These are phyloP conservation scores for Tautogolabrus adspersus DNA, from an alignment of 2,113 vertebrate species.

Conservation along the genomic window DNA sequence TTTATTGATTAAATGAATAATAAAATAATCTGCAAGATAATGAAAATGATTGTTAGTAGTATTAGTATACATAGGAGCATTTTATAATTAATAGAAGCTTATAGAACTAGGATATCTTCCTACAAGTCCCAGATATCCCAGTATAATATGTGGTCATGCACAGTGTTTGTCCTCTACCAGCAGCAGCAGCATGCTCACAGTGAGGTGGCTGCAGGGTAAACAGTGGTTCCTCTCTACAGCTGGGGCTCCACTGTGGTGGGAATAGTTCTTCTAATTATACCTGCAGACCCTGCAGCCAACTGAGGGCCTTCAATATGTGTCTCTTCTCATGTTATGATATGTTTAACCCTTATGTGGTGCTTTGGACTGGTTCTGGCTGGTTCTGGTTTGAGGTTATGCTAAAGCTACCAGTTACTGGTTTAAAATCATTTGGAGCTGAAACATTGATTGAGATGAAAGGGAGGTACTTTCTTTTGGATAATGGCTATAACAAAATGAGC, in stretches of 20 bases:
- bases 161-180: conserved; percentile 7
- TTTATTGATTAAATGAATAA: too few species aligned
- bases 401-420: too few species aligned
- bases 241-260: conserved; percentile 16
- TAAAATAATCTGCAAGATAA: not conserved
- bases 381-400: not conserved
- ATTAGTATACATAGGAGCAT: not conserved
- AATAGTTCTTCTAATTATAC: conserved; percentile 39
- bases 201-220: conserved; percentile 45
- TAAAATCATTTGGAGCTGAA: not conserved
- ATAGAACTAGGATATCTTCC: not conserved
- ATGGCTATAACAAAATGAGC: not conserved
- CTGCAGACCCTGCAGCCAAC: conserved; percentile 2
- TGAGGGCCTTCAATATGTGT: not conserved
- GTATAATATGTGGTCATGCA: conserved; percentile 8
- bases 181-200: conserved; percentile 12
- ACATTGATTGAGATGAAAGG: not conserved
- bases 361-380: not conserved
- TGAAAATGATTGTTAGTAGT: too few species aligned
- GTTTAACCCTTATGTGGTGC: not conserved
- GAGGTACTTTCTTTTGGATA: not conserved
- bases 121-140: not conserved
- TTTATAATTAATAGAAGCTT: not conserved
- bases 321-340: not conserved
- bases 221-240: conserved; percentile 43